These are phyloP conservation scores for Plebejus argus DNA, from an alignment of 2,888 invertebrate species.

Conservation along the genomic window DNA sequence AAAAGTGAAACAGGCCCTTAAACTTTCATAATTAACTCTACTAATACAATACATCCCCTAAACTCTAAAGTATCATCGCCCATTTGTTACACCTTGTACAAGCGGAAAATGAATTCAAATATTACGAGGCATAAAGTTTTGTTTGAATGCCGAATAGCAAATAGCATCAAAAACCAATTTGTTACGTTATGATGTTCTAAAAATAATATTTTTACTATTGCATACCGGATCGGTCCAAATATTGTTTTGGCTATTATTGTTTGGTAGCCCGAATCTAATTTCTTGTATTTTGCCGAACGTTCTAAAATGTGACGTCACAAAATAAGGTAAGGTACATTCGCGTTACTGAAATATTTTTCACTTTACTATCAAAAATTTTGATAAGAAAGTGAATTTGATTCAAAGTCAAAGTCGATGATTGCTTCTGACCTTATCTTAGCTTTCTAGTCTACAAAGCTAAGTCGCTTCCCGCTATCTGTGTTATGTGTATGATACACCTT, in stretches of 20 bases:
- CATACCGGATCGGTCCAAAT: conserved; percentile 1
- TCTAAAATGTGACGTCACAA: not conserved
- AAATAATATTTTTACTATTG: conserved; percentile 37
- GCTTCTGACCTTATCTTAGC: too few species aligned
- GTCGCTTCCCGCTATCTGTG: too few species aligned
- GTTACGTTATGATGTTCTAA: conserved; percentile 46
- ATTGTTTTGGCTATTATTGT: not conserved
- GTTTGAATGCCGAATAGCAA: conserved; percentile 35
- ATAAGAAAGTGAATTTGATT: too few species aligned
- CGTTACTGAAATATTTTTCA: too few species aligned
- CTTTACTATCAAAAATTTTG: too few species aligned
- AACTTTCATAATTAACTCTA: too few species aligned
- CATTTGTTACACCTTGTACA: not conserved
- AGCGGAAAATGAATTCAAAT: not conserved
- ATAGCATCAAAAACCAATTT: conserved; percentile 46
- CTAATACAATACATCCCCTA: too few species aligned
- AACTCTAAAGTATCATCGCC: too few species aligned
- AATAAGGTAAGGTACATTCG: not conserved
- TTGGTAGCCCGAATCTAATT: conserved; percentile 2
- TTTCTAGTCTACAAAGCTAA: too few species aligned
- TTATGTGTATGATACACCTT: too few species aligned
- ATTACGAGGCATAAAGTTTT: not conserved
- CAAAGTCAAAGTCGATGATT: too few species aligned
- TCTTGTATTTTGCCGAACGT: not conserved
- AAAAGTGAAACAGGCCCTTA: too few species aligned